phyloP scores from a whole-genome alignment of 1,140 invertebrate species.

The Apolygus lucorum region DNA sequence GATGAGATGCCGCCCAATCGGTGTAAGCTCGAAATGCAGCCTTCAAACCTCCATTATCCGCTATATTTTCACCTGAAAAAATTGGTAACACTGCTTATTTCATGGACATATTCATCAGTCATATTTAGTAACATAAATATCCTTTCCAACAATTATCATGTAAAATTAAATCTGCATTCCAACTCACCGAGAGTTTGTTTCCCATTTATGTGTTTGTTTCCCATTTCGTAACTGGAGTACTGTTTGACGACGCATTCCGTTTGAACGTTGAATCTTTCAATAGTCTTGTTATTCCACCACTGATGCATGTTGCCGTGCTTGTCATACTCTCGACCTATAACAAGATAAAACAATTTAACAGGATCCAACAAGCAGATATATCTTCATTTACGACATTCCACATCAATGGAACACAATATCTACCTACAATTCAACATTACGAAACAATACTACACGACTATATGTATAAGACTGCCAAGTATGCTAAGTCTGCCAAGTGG shows the following conservation, averaged over 20 bases:
- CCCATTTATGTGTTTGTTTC: conserved; percentile 51
- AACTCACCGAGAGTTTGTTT: conserved; percentile 48
- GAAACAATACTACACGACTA: too few species aligned
- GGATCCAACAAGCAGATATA: too few species aligned
- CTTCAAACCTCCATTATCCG: conserved; percentile 87
- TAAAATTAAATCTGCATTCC: background rate
- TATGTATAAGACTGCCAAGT: too few species aligned
- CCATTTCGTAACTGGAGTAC: conserved; percentile 60
- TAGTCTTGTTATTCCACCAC: conserved; percentile 96
- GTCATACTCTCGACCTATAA: conserved; percentile 73
- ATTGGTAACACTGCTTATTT: too few species aligned
- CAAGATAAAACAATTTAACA: too few species aligned
- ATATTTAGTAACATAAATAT: too few species aligned
- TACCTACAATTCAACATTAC: too few species aligned
- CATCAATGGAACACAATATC: too few species aligned
- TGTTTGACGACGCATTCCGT: conserved; percentile 88
- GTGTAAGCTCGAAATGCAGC: conserved; percentile 83
- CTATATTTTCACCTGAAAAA: conserved; percentile 77
- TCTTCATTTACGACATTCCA: too few species aligned
- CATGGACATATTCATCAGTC: too few species aligned
- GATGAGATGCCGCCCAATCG: conserved; percentile 42
- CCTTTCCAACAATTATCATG: too few species aligned
- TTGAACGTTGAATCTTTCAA: conserved; percentile 75
- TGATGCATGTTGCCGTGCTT: conserved; percentile 88
- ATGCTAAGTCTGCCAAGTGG: too few species aligned